Conservation (phyloP, 2,888 invertebrate genomes). For the Drosophila nigricruria region DNA sequence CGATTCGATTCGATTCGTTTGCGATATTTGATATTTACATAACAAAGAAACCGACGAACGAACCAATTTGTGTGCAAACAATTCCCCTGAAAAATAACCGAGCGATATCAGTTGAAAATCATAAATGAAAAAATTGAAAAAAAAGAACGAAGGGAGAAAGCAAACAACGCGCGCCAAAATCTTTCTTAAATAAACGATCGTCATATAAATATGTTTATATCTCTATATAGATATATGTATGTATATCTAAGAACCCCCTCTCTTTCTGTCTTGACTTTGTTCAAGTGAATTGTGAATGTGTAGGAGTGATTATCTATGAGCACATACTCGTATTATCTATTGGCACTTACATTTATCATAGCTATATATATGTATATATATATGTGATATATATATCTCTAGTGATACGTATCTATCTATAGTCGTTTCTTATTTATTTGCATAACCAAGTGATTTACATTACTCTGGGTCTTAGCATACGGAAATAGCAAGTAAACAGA, state of each 20-base stretch:
- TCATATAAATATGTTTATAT: not conserved
- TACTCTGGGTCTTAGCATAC: slow-evolving; percentile 41
- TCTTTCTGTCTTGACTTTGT: slow-evolving; percentile 40
- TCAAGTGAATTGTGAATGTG: slow-evolving; percentile 74
- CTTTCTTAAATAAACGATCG: slow-evolving; percentile 64
- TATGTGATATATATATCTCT: not conserved
- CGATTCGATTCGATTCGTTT: slow-evolving; percentile 20
- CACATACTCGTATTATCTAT: slow-evolving; percentile 2
- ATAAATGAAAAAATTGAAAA: slow-evolving; percentile 21
- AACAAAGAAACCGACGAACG: slow-evolving; percentile 37
- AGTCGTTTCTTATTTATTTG: slow-evolving; percentile 50
- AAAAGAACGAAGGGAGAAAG: not conserved
- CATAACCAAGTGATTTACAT: slow-evolving; percentile 75
- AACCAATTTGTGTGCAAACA: slow-evolving; percentile 59
- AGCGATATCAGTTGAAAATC: slow-evolving; percentile 57
- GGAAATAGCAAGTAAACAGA: slow-evolving; percentile 53
- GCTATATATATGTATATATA: not conserved
- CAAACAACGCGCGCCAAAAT: slow-evolving; percentile 65
- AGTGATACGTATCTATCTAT: slow-evolving; percentile 12
- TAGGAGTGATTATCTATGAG: slow-evolving; percentile 63
- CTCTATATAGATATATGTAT: not conserved
- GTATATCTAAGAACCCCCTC: slow-evolving; percentile 2
- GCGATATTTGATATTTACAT: slow-evolving; percentile 60
- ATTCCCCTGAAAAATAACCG: slow-evolving; percentile 52
- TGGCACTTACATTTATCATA: slow-evolving; percentile 42